phyloP scores from a whole-genome alignment of 2,797 vertebrate species.

The Intellagama lesueurii region DNA sequence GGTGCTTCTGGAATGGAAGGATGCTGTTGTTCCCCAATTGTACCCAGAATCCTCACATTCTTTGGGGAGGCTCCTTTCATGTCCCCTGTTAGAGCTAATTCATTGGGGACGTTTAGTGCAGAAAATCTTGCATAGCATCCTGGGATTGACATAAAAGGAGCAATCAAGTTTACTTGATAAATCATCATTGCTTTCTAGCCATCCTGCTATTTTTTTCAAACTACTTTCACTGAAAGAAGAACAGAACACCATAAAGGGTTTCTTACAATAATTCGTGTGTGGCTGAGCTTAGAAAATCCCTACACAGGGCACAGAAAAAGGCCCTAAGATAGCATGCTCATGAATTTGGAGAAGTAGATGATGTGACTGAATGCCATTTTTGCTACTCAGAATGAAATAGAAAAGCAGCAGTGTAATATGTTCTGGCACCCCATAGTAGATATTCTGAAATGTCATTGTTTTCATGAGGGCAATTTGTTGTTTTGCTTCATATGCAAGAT shows the following conservation, averaged over 20 bases:
- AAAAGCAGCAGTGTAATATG: background rate
- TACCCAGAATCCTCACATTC: too few species aligned
- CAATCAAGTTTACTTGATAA: background rate
- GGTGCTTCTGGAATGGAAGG: too few species aligned
- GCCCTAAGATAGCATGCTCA: background rate
- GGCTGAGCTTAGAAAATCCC: slow-evolving; percentile 31
- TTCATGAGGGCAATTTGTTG: background rate
- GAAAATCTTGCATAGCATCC: background rate
- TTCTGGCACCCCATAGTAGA: background rate
- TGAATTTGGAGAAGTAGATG: background rate
- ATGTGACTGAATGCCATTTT: slow-evolving; percentile 3
- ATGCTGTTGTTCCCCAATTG: too few species aligned
- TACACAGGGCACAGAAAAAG: background rate
- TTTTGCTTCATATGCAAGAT: background rate
- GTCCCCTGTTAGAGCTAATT: background rate
- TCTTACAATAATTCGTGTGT: slow-evolving; percentile 1
- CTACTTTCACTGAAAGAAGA: background rate
- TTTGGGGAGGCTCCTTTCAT: too few species aligned
- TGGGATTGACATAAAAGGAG: background rate
- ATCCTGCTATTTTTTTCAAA: background rate
- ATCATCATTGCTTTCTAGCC: background rate
- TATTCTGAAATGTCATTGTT: background rate
- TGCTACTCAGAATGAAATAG: background rate
- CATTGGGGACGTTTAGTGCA: background rate
- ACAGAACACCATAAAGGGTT: background rate